Conservation (phyloP, 53 echinoderm and acorn worm genomes). For the Crossaster papposus region DNA sequence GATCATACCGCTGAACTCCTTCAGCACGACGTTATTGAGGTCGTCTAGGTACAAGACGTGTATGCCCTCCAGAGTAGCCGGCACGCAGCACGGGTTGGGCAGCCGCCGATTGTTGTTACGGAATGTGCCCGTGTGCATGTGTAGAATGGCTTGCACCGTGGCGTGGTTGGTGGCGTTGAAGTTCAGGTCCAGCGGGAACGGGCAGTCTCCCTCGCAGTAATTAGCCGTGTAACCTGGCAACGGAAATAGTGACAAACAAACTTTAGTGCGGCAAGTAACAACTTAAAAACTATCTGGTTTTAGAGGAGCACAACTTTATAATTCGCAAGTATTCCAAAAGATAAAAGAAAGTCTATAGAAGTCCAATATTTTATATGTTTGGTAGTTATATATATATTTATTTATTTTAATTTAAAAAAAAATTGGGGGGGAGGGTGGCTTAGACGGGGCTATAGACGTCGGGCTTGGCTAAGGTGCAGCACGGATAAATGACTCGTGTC, state of each 20-base stretch:
- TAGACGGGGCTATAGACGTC: too few species aligned
- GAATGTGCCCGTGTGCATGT: conserved; percentile 58
- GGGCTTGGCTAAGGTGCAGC: too few species aligned
- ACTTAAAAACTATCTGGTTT: too few species aligned
- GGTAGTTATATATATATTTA: too few species aligned
- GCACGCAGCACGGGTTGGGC: conserved; percentile 90
- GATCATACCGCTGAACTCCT: conserved; percentile 93
- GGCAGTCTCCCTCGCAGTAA: conserved; percentile 95
- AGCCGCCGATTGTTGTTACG: conserved; percentile 60
- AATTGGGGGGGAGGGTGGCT: too few species aligned
- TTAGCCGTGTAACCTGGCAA: conserved; percentile 86
- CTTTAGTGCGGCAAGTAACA: too few species aligned
- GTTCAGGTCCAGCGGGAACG: conserved; percentile 86
- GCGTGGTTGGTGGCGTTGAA: conserved; percentile 99
- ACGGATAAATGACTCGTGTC: background rate
- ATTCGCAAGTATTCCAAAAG: too few species aligned
- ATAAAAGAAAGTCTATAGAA: too few species aligned
- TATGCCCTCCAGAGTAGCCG: conserved; percentile 75
- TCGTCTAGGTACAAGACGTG: conserved; percentile 88
- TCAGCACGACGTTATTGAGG: conserved; percentile 84
- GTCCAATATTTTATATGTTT: too few species aligned
- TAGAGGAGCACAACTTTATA: too few species aligned
- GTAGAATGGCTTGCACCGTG: conserved; percentile 86
- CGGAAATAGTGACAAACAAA: background rate
- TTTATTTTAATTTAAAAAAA: too few species aligned